Evolutionary conservation across 2,888 invertebrate species (phyloP), one percentile per base, ranked within the genome.

Genomic region (Ischnus inquisitorius): DNA sequence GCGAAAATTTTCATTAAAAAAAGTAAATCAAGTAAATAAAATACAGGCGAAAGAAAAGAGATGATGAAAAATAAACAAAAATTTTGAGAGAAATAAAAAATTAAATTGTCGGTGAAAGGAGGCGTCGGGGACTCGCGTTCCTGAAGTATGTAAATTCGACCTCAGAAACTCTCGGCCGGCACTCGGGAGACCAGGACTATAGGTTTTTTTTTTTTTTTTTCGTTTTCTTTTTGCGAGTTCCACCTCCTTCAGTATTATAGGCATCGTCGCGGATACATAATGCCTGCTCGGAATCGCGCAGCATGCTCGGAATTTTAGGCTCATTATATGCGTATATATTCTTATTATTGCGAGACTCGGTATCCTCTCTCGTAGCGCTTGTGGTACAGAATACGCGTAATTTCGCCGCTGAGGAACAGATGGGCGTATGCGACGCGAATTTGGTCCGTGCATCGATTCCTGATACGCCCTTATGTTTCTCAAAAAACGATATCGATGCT

Each of bases 241-340:
- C 19, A 10, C 51, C 22, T 22, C 25, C 22, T 67, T 43, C 4
- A 43, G 43, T 65, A 43, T 65, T 41, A 19, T 19, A 65, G n/a
- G 43, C 34, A 65, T 62, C 75, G 22, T 10, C 16, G 16, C 51
- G 48, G 22, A 51, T 75, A 43, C 60, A 65, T 60, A 60, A 25
- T 60, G 51, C 51, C 48, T 48, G 46, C 62, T 16, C 62, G 48
- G 62, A 1, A 74, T 48, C 51, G 51, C 64, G 14, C 51, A 51
- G 64, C 64, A 51, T 19, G 19, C 64, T 48, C 39, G 64, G 75
- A 75, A 75, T 75, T 75, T 75, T 51, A 19, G 75, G 75, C 75
- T 75, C 75, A 75, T 75, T 75, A 75, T 65, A 65, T 51, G 75
- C 51, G 41, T 75, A 75, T 75, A 65, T 75, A 75, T 75, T 75